A percentile compares a stretch with the other conserved stretches of the same genome.
phyloP scores from a whole-genome alignment of 2,797 vertebrate species.

The Tachyglossus aculeatus region DNA sequence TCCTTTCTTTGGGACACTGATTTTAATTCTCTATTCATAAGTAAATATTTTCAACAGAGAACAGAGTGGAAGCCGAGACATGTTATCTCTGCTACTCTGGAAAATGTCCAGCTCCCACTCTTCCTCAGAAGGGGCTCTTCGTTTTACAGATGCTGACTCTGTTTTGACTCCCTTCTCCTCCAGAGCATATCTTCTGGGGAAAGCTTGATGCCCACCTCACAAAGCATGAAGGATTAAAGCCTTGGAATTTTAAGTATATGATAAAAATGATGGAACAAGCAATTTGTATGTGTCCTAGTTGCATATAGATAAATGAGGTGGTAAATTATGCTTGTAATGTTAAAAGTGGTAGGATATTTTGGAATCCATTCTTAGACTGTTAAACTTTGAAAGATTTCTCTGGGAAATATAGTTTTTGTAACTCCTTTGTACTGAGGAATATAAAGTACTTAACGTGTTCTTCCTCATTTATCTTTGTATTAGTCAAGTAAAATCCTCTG shows the following conservation, averaged over 20 bases:
- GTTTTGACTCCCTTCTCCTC: not conserved
- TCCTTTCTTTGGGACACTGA: not conserved
- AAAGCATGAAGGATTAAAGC: not conserved
- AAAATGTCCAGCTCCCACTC: not conserved
- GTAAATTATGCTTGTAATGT: not conserved
- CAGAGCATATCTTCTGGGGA: not conserved
- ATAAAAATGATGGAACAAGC: too few species aligned
- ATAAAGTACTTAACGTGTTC: not conserved
- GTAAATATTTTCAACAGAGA: conserved; percentile 24
- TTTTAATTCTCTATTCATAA: conserved; percentile 25
- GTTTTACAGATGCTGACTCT: conserved; percentile 4
- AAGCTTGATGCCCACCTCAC: not conserved
- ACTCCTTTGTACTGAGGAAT: not conserved
- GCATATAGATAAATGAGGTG: not conserved
- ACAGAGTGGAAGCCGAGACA: not conserved
- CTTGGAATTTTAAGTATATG: too few species aligned
- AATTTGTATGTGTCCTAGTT: not conserved
- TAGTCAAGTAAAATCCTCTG: not conserved
- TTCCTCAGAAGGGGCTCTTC: not conserved
- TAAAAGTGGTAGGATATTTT: conserved; percentile 1
- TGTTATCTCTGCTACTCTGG: conserved; percentile 10
- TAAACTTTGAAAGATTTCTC: too few species aligned
- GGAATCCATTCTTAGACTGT: not conserved
- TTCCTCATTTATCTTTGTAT: not conserved
- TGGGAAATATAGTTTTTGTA: not conserved